Evolutionary conservation across 2,797 vertebrate species (phyloP), one percentile per base, ranked within the genome.

Genomic region (Melanotaenia parkinsoni): DNA sequence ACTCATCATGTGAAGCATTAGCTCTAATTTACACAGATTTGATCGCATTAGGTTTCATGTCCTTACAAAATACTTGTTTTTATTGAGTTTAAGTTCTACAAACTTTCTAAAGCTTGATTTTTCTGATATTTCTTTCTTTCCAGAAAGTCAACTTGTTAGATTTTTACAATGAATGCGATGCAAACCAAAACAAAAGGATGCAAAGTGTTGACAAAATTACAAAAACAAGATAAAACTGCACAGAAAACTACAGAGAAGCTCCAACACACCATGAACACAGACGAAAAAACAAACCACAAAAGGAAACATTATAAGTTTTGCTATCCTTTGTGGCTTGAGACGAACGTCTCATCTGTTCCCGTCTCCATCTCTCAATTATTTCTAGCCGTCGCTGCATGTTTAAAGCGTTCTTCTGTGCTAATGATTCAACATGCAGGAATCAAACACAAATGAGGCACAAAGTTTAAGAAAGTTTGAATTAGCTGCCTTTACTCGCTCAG

Each of bases 341-440:
- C 61, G 33, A 11, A 51, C 22, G n/a, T 50, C 11, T 63, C 26
- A 28, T 56, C 30, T 56, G 22, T 40, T n/a, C 18, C 18, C 12
- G 14, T 40, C 40, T 22, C 59, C 43, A 69, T 32, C 7, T 43
- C 66, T 26, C 30, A 62, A 53, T 1, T 32, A 59, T 26, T 45
- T 3, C 32, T 22, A 4, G 53, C 32, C n/a, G 9, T 53, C 11
- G 51, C 16, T 26, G 24, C 3, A 11, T 45, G 53, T 58, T 56
- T 77, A 10, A 65, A 45, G 38, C 32, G 40, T 69, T 60, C 51
- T 53, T 58, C 32, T 57, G 13, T 11, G 22, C 60, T 66, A 32
- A 72, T 40, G 62, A 61, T 56, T 56, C 12, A 56, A 56, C 26
- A 30, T 3, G 26, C 5, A 56, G 26, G 14, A 56, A 18, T 28